Percentiles rank a stretch among this genome's conserved stretches.
These are phyloP conservation scores for Campylomormyrus tamandua DNA, from an alignment of 2,113 vertebrate species.

Conservation along the genomic window DNA sequence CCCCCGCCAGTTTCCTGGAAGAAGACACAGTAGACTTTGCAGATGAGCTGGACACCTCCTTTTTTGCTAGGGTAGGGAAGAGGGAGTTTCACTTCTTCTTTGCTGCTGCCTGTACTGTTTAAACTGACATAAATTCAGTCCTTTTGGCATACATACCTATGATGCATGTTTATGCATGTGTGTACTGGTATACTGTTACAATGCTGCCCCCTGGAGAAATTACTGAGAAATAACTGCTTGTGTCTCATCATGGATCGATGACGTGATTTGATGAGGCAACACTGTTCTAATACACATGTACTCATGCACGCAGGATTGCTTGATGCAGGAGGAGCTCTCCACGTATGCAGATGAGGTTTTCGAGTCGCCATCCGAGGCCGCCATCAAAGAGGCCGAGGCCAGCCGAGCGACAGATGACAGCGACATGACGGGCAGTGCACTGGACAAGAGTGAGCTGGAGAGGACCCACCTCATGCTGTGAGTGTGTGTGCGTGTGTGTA, in stretches of 20 bases:
- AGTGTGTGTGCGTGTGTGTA: constrained; percentile 48
- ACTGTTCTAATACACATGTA: neutral
- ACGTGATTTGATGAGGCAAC: neutral
- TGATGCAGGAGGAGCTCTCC: constrained; percentile 89
- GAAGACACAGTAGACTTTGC: constrained; percentile 89
- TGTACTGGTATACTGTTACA: neutral
- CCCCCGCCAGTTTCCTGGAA: constrained; percentile 90
- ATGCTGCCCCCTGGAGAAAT: constrained; percentile 4
- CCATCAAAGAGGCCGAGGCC: constrained; percentile 71
- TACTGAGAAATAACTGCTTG: neutral
- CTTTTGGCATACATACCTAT: neutral
- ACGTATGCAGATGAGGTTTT: constrained; percentile 91
- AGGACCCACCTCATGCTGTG: constrained; percentile 93
- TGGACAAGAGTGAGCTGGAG: constrained; percentile 85
- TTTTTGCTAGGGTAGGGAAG: constrained; percentile 83
- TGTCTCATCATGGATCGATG: neutral
- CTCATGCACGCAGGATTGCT: constrained; percentile 70
- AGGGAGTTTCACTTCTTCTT: neutral
- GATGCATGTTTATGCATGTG: neutral
- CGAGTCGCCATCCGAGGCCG: constrained; percentile 84
- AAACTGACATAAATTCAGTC: neutral
- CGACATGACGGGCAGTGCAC: constrained; percentile 75
- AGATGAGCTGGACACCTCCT: constrained; percentile 93
- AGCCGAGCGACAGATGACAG: constrained; percentile 65
- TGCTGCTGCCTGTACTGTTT: neutral